Percentiles rank a stretch among this genome's conserved stretches.
Conservation (phyloP, 1,140 invertebrate genomes). For the Eciton burchellii region DNA sequence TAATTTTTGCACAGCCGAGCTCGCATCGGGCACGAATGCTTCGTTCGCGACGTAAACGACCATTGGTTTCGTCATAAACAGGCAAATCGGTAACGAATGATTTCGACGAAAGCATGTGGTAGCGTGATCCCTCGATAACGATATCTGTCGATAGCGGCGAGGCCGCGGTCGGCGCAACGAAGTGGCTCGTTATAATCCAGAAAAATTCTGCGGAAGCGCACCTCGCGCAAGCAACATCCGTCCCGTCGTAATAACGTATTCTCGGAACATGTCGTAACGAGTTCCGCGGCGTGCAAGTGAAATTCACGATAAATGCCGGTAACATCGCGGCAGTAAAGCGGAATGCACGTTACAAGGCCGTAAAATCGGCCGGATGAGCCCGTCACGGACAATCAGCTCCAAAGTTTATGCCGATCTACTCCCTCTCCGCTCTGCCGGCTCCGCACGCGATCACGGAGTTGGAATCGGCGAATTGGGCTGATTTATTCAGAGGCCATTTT, state of each 20-base stretch:
- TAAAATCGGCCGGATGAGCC: slow-evolving; percentile 69
- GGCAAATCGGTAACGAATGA: slow-evolving; percentile 13
- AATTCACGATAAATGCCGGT: slow-evolving; percentile 56
- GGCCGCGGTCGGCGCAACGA: neutral
- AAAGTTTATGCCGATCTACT: slow-evolving; percentile 69
- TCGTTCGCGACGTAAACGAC: neutral
- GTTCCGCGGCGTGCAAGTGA: slow-evolving; percentile 62
- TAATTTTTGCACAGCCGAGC: neutral
- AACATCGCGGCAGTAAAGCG: slow-evolving; percentile 68
- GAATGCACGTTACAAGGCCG: slow-evolving; percentile 68
- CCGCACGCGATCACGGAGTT: slow-evolving; percentile 69
- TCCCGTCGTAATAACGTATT: slow-evolving; percentile 38
- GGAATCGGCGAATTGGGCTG: slow-evolving; percentile 65
- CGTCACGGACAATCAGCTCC: slow-evolving; percentile 72
- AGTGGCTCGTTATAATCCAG: slow-evolving; percentile 9
- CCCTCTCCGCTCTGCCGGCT: neutral
- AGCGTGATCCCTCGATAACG: slow-evolving; percentile 22
- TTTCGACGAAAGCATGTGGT: slow-evolving; percentile 14
- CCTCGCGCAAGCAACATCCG: neutral
- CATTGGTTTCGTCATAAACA: slow-evolving; percentile 16
- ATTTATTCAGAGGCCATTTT: slow-evolving; percentile 73
- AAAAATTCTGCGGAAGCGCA: slow-evolving; percentile 41
- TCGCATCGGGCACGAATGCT: neutral
- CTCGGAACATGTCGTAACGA: slow-evolving; percentile 67
- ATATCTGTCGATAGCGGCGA: slow-evolving; percentile 1